Percentiles rank a stretch among this genome's conserved stretches.
Conservation (phyloP, 2,113 vertebrate species). For the Gallinago jamesoni region DNA sequence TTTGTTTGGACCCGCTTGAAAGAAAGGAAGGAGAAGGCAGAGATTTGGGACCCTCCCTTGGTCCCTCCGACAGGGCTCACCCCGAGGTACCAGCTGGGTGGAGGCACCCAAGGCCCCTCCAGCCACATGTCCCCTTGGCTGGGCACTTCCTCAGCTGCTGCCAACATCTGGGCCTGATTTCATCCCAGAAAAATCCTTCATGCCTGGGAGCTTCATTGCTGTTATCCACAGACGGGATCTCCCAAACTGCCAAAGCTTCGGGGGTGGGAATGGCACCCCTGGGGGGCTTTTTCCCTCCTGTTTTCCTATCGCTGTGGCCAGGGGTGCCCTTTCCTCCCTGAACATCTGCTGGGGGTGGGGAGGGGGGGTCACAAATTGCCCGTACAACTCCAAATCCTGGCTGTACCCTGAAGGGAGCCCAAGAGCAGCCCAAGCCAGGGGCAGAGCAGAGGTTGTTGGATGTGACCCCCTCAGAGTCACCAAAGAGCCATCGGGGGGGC, state of each 20-base stretch:
- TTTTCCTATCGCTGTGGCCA: accelerated
- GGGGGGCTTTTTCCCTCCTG: not conserved
- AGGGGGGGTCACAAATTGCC: not conserved
- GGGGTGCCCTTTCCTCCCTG: accelerated
- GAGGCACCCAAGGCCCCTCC: accelerated
- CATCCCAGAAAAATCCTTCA: accelerated
- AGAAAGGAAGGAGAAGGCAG: not conserved
- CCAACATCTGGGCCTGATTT: not conserved
- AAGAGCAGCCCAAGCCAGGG: not conserved
- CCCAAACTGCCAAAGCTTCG: not conserved
- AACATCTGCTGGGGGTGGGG: accelerated
- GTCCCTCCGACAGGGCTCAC: accelerated
- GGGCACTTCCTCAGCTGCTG: not conserved
- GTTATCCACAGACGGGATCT: accelerated
- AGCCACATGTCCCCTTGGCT: accelerated
- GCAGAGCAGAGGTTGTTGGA: not conserved
- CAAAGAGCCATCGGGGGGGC: accelerated
- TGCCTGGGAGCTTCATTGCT: accelerated
- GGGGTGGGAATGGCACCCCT: not conserved
- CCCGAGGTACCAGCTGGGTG: accelerated
- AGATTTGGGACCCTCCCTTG: accelerated
- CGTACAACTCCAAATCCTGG: accelerated
- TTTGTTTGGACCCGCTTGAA: accelerated
- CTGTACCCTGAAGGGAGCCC: not conserved
- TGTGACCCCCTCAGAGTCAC: accelerated